phyloP scores from a whole-genome alignment of 1,140 invertebrate species.

The Tetramorium parvispinum region DNA sequence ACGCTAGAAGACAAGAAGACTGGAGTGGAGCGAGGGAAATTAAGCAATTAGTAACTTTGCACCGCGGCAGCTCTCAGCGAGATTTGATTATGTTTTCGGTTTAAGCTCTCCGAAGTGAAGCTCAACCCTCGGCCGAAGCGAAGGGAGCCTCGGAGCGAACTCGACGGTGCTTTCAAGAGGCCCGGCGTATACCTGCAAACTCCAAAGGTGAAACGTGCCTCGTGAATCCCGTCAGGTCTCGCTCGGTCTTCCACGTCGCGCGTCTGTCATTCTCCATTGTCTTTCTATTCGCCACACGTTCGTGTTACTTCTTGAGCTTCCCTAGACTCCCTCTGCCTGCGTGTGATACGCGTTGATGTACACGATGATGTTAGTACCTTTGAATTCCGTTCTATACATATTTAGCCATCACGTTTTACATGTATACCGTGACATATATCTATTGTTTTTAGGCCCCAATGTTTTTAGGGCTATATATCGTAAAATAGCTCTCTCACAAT shows the following conservation, averaged over 20 bases:
- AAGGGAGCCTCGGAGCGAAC: conserved; percentile 44
- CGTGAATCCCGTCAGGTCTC: conserved; percentile 47
- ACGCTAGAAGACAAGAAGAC: conserved; percentile 63
- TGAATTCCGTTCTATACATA: neutral
- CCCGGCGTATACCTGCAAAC: conserved; percentile 66
- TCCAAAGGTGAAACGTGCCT: conserved; percentile 72
- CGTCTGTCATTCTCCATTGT: conserved; percentile 62
- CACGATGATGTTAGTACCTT: conserved; percentile 1
- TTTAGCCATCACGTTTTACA: no score
- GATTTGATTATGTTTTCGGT: conserved; percentile 86
- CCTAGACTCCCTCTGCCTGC: conserved; percentile 1
- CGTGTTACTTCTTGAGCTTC: conserved; percentile 57
- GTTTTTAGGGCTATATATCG: neutral
- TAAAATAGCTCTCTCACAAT: neutral
- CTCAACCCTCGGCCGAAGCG: conserved; percentile 50
- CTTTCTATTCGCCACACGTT: conserved; percentile 62
- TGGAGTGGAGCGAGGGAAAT: conserved; percentile 81
- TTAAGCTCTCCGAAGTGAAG: conserved; percentile 79
- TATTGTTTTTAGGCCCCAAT: conserved; percentile 11
- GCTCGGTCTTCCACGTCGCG: conserved; percentile 52
- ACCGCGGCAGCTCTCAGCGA: conserved; percentile 83
- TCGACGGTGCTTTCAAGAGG: conserved; percentile 72
- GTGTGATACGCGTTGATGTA: conserved; percentile 28
- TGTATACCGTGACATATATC: neutral
- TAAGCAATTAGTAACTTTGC: conserved; percentile 86